Conservation (phyloP, 1,140 invertebrate species). For the Magallana ariakensis region DNA sequence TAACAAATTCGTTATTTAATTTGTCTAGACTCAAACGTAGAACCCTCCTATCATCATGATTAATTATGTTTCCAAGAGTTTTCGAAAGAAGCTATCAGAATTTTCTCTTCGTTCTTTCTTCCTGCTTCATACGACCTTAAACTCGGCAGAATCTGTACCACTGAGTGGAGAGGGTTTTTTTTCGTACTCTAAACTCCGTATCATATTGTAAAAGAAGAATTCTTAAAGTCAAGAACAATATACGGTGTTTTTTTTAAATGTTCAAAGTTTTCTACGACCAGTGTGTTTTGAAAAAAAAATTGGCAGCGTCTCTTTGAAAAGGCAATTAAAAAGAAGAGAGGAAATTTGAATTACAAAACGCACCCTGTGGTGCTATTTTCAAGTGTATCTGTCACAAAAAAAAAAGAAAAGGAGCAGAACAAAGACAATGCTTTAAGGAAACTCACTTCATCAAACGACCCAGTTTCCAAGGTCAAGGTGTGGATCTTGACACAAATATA, state of each 20-base stretch:
- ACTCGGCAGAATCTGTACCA: not conserved
- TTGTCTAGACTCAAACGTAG: conserved; percentile 20
- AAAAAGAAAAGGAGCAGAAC: too few relatives aligned
- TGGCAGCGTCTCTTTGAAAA: too few relatives aligned
- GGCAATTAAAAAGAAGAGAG: too few relatives aligned
- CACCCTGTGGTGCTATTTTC: too few relatives aligned
- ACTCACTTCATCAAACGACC: too few relatives aligned
- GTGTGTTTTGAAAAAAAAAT: too few relatives aligned
- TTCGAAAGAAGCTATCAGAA: conserved; percentile 11
- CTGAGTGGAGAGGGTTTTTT: not conserved
- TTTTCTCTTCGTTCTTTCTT: not conserved
- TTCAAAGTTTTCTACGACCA: too few relatives aligned
- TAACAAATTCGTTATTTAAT: conserved; percentile 19
- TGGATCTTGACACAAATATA: too few relatives aligned
- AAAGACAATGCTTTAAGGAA: too few relatives aligned
- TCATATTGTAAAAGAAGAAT: not conserved
- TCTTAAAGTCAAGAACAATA: not conserved
- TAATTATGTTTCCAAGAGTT: conserved; percentile 28
- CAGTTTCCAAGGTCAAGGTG: too few relatives aligned
- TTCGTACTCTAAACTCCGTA: not conserved
- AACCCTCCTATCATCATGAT: conserved; percentile 14
- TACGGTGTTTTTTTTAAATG: not conserved
- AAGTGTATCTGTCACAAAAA: too few relatives aligned
- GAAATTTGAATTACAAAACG: too few relatives aligned
- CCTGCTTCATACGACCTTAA: not conserved